Evolutionary conservation across 2,797 vertebrate species (phyloP).

Genomic region (Rhadinocentrus ornatus): DNA sequence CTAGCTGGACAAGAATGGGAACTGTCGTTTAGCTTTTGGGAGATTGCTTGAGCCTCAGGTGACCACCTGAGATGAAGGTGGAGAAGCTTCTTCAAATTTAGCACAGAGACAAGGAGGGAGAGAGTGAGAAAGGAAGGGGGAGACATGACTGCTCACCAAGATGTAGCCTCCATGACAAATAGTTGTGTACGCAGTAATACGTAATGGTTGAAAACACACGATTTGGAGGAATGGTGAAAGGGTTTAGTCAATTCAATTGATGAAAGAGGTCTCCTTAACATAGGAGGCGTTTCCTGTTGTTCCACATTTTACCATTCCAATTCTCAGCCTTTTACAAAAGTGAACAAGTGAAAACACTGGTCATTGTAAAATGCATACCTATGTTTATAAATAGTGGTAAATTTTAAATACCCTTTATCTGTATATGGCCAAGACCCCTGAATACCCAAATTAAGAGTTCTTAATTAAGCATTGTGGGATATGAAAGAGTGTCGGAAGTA

Average conservation of each 20-base stretch:
- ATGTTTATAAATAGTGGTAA: not conserved
- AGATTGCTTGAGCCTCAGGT: too few species aligned
- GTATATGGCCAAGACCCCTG: conserved; percentile 24
- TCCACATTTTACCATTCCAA: not conserved
- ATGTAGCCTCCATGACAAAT: not conserved
- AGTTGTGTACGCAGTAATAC: too few species aligned
- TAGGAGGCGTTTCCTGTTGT: not conserved
- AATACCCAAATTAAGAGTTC: conserved; percentile 44
- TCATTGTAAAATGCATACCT: not conserved
- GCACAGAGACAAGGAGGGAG: not conserved
- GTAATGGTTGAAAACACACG: not conserved
- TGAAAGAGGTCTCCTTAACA: not conserved
- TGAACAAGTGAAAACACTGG: not conserved
- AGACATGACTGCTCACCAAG: not conserved
- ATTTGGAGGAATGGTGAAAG: not conserved
- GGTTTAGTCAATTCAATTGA: not conserved
- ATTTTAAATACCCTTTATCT: not conserved
- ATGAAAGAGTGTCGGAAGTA: conserved; percentile 42
- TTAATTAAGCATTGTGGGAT: conserved; percentile 31
- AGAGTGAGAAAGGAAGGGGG: not conserved
- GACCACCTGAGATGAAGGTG: too few species aligned
- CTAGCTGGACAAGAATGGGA: too few species aligned
- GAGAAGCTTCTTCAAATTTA: not conserved
- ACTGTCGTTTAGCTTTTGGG: too few species aligned
- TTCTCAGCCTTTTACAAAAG: too few species aligned